Base-by-base conservation (phyloP, 2,888 invertebrate species). In the Poecilobothrus nobilitatus region DNA sequence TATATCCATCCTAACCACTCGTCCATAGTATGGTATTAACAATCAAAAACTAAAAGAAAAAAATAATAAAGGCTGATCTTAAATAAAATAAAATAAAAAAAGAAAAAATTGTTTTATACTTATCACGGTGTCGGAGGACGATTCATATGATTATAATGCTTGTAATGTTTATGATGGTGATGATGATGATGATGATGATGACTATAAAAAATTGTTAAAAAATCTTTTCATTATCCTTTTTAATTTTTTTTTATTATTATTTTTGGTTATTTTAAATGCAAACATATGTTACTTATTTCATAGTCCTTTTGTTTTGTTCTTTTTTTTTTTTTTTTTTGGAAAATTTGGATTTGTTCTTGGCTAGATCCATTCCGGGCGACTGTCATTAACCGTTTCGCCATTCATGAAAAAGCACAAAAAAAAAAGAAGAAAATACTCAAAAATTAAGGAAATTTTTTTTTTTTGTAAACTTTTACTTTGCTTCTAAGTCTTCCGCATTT, bases 261-360 rank as follows among this genome's bases (percentile, higher is more conserved):
- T 53, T 53, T 53, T 53, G 53, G 53, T 53, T 53, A 53, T 53
- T 53, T 53, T 53, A 53, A 53, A 53, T 53, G 53, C 15, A 53
- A 53, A 53, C 53, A 53, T 53, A 53, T 53, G 53, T 53, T 53
- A 53, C 53, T 53, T 53, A 18, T 53, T 53, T 53, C 53, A 53
- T 53, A 53, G 53, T n/a, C 53, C 53, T 53, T 53, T 18, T 18
- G 7, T 53, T 53, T 18, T 27, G 27, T 27, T 53, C 6, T 53
- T 53, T 12, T 1, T 53, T 53, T 53, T 18, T 53, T 53, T 53
- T 53, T 53, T 53, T 18, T 53, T 53, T 53, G 53, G 12, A 53
- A 12, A 53, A 27, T 27, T 27, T 27, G 27, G 27, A 27, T 27
- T 27, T 27, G 27, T 27, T 53, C 53, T 2, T 53, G 53, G 15